Evolutionary conservation across 2,888 invertebrate species (phyloP).

Genomic region (Cyaniris semiargus): DNA sequence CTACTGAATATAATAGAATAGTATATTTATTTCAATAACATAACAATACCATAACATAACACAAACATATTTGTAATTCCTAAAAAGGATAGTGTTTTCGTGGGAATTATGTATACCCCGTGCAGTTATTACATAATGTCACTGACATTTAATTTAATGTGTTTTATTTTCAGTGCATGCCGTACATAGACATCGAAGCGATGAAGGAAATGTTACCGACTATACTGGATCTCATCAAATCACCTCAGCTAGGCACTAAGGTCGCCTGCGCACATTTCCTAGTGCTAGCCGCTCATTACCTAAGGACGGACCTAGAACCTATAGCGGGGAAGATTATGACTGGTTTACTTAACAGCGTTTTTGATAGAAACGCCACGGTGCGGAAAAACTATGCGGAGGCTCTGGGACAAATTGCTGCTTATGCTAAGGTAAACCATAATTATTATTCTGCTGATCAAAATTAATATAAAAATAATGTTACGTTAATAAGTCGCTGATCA

Average conservation of each 20-base stretch:
- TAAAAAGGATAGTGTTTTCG: no score
- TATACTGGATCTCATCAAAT: conserved; percentile 90
- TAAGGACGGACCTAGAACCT: conserved; percentile 78
- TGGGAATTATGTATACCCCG: no score
- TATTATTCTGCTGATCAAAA: not conserved
- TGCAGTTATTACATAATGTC: no score
- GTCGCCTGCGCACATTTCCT: conserved; percentile 90
- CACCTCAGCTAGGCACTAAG: conserved; percentile 91
- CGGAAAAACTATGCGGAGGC: conserved; percentile 91
- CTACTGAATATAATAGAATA: no score
- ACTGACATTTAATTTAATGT: no score
- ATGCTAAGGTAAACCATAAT: conserved; percentile 83
- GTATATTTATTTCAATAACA: no score
- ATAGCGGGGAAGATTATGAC: conserved; percentile 80
- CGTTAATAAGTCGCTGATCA: no score
- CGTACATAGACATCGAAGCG: conserved; percentile 87
- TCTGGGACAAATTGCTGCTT: conserved; percentile 90
- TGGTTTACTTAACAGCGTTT: conserved; percentile 85
- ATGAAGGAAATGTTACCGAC: conserved; percentile 90
- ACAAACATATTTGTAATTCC: no score
- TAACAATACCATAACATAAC: no score
- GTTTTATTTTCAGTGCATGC: conserved; percentile 76
- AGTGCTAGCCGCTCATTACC: conserved; percentile 82
- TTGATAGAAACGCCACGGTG: conserved; percentile 91
- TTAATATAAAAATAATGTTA: not conserved